Percentiles rank a stretch among this genome's conserved stretches.
phyloP scores from a whole-genome alignment of 2,888 invertebrate genomes.

The Eristalis tenax region DNA sequence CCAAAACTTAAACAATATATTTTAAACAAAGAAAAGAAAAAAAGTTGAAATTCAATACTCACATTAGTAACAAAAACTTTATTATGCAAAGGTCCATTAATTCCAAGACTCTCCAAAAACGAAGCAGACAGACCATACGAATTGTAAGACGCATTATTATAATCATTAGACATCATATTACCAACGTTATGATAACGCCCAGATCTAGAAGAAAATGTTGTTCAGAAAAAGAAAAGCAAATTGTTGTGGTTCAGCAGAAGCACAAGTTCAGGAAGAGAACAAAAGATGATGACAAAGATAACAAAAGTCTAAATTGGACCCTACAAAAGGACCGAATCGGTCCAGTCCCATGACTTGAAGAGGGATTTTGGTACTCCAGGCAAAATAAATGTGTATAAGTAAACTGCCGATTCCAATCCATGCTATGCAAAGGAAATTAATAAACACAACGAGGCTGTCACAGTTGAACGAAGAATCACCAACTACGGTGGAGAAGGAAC shows the following conservation, averaged over 20 bases:
- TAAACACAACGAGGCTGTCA: conserved; percentile 33
- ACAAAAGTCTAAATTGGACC: conserved; percentile 13
- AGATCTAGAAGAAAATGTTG: conserved; percentile 80
- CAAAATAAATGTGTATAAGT: conserved; percentile 7
- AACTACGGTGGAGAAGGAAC: conserved; percentile 44
- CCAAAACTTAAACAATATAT: conserved; percentile 48
- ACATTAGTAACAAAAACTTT: conserved; percentile 99
- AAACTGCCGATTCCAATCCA: conserved; percentile 39
- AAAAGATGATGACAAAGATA: conserved; percentile 46
- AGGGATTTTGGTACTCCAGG: conserved; percentile 6
- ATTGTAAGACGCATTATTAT: conserved; percentile 85
- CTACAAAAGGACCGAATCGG: not conserved
- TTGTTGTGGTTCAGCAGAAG: conserved; percentile 57
- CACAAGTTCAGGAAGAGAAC: conserved; percentile 44
- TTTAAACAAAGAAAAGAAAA: conserved; percentile 52
- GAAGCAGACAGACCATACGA: conserved; percentile 96
- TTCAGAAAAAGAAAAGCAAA: conserved; percentile 71
- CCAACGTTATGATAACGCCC: conserved; percentile 79
- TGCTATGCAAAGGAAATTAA: not conserved
- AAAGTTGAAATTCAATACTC: conserved; percentile 82
- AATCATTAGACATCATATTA: conserved; percentile 81
- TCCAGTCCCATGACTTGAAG: conserved; percentile 35
- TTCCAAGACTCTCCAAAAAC: conserved; percentile 96
- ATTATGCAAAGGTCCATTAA: conserved; percentile 95
- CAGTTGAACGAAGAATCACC: conserved; percentile 21